Evolutionary conservation across 2,888 invertebrate species (phyloP).

Genomic region (Hydrotaea cyrtoneurina): DNA sequence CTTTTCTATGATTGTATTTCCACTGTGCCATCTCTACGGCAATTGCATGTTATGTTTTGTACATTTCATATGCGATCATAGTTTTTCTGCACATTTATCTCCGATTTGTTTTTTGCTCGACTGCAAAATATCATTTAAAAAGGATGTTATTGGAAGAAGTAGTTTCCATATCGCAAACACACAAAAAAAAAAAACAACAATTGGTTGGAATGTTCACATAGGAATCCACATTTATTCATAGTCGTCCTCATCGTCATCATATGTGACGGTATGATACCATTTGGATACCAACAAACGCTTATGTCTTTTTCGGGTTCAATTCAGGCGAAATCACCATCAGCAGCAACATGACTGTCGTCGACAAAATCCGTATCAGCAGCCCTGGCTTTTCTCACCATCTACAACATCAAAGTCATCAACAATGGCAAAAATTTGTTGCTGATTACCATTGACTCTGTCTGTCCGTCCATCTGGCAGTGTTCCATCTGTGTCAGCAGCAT

Average conservation of each 20-base stretch:
- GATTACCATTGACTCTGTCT: constrained; percentile 6
- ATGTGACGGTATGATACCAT: neutral
- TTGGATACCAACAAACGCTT: neutral
- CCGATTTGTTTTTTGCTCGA: constrained; percentile 22
- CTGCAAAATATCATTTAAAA: constrained; percentile 29
- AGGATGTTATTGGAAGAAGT: neutral
- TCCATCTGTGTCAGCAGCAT: neutral
- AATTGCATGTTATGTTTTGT: constrained; percentile 41
- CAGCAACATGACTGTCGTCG: no score
- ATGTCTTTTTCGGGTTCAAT: constrained; percentile 2
- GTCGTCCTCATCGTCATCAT: neutral
- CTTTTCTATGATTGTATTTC: constrained; percentile 37
- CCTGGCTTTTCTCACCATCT: neutral
- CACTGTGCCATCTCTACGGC: constrained; percentile 21
- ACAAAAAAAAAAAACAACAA: neutral
- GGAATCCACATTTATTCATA: neutral
- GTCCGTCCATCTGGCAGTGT: neutral
- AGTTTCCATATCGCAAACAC: neutral
- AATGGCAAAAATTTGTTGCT: constrained; percentile 15
- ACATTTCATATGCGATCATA: constrained; percentile 29
- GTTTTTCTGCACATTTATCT: constrained; percentile 54
- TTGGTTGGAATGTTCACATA: neutral
- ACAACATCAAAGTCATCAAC: constrained; percentile 1
- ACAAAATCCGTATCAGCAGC: no score
- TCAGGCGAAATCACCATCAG: neutral